These are phyloP conservation scores for Archilochus colubris DNA, from an alignment of 2,113 vertebrate genomes.

Conservation along the genomic window DNA sequence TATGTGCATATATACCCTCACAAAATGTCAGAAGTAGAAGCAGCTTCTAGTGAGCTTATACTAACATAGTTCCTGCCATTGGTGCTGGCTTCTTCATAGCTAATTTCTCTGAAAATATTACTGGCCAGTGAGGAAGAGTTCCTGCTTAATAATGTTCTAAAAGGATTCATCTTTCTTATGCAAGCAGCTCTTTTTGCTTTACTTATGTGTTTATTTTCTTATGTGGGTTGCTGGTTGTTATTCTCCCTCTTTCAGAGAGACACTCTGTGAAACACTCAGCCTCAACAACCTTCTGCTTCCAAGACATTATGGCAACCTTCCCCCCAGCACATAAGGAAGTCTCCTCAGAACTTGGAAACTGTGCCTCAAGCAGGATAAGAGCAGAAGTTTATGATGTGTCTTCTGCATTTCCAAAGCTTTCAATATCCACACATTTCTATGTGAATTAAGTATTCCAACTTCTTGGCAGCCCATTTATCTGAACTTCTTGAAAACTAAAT, in stretches of 20 bases:
- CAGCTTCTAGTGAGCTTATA: not conserved
- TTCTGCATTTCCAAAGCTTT: constrained; percentile 6
- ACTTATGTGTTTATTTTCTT: not conserved
- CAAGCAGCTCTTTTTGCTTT: not conserved
- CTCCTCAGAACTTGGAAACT: not conserved
- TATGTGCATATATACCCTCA: not conserved
- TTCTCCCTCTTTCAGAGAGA: not conserved
- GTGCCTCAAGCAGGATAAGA: not conserved
- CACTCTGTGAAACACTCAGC: not conserved
- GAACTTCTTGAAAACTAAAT: not conserved
- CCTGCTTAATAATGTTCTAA: not conserved
- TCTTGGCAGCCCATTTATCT: not conserved
- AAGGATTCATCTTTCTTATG: not conserved
- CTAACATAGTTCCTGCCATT: not conserved
- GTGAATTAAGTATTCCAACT: not conserved
- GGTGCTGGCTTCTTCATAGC: fast-evolving
- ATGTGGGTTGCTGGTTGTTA: not conserved
- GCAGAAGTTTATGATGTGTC: constrained; percentile 14
- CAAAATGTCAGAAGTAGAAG: not conserved
- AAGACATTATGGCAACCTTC: not conserved
- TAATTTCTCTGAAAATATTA: not conserved
- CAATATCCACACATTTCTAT: not conserved
- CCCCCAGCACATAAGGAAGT: not conserved
- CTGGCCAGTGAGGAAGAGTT: not conserved
- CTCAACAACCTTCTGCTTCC: not conserved